Base-by-base conservation (phyloP, 2,888 invertebrate species). In the Leptinotarsa tumamoca region DNA sequence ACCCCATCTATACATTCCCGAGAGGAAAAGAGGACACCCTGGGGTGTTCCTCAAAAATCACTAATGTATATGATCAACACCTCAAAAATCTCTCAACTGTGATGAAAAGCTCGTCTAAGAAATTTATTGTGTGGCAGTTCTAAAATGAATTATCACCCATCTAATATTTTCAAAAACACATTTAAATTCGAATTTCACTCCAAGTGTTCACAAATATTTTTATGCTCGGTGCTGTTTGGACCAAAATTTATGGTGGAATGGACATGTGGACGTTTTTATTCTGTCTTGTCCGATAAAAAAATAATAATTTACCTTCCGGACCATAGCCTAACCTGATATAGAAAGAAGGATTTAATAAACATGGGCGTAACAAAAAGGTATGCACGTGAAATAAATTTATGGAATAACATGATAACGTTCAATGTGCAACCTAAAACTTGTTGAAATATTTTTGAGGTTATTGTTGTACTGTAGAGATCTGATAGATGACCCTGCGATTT, bases 231-330 rank as follows among this genome's bases (percentile, higher is more conserved):
- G 67, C 67, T 71, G 73, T 50, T 71, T 78, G 73, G 74, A 77
- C 70, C 71, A 66, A 72, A 79, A 79, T 77, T 77, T 79, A 79
- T 76, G 49, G 74, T 49, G 58, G 58, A 67, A 77, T 74, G 72
- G 74, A 74, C 68, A 73, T 73, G 75, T 77, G 56, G 75, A 75
- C 77, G 68, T 74, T 79, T 79, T 77, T 77, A 79, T 77, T 75
- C 63, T 50, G 63, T 33, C 67, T 63, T 71, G 75, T 77, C 77
- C 67, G 68, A 79, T 79, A 76, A 74, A 77, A 79, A 71, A 71
- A 7, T 33, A 75, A 77, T 75, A 77, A 79, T 79, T 74, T 74
- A 79, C 52, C 27, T 58, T 58, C 33, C 21, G 72, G 52, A 50
- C 63, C 61, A 67, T 15, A 68, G 66, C 63, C 58, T 66, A 67